phyloP scores from a whole-genome alignment of 2,888 invertebrate genomes.

The Zeuzera pyrina region DNA sequence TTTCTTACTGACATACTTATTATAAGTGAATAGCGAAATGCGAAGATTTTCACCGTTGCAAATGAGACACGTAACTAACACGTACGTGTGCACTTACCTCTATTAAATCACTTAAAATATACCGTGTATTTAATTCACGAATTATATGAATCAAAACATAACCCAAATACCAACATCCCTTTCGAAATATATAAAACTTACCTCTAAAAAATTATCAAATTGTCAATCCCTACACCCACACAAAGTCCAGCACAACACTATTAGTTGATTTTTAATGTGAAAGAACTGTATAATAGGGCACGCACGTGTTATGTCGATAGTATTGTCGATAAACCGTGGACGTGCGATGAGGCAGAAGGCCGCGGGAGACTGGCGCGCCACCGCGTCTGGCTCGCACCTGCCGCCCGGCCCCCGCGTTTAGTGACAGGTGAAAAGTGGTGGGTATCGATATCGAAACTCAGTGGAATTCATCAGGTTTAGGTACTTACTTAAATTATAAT shows the following conservation, averaged over 20 bases:
- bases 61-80: neutral
- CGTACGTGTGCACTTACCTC: neutral
- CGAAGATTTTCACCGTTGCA: constrained; percentile 31
- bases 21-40: constrained; percentile 21
- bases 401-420: constrained; percentile 48
- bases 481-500: neutral
- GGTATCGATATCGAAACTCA: constrained; percentile 64
- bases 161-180: constrained; percentile 33
- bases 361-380: constrained; percentile 69
- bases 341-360: constrained; percentile 48
- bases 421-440: constrained; percentile 44
- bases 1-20: constrained; percentile 41
- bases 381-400: constrained; percentile 53
- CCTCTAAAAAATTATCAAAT: constrained; percentile 15
- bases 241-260: constrained; percentile 54
- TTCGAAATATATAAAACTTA: constrained; percentile 22
- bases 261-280: constrained; percentile 20
- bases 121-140: neutral
- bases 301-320: constrained; percentile 62
- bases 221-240: constrained; percentile 32
- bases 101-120: neutral
- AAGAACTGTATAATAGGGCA: constrained; percentile 56
- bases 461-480: constrained; percentile 3
- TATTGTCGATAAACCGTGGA: constrained; percentile 34
- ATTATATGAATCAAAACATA: constrained; percentile 44